phyloP scores from a whole-genome alignment of 2,113 vertebrate species.

The Cervus canadensis region DNA sequence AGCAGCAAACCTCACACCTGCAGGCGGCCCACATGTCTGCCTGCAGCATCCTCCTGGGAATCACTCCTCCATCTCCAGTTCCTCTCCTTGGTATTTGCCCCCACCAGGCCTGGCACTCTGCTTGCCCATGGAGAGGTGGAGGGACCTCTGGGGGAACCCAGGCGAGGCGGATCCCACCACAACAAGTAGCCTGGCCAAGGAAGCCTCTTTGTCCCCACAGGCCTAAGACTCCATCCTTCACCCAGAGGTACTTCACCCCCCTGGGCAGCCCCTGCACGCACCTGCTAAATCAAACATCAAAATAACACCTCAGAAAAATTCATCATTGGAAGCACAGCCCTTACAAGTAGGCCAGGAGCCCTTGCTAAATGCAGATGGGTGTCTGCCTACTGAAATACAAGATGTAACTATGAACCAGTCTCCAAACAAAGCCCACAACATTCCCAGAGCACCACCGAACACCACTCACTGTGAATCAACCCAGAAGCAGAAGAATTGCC shows the following conservation, averaged over 20 bases:
- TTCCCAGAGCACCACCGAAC: background rate
- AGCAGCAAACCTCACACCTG: background rate
- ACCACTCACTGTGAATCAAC: background rate
- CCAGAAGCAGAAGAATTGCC: background rate
- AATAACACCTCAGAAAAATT: background rate
- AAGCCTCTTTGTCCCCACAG: background rate
- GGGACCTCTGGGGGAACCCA: background rate
- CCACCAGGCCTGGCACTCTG: background rate
- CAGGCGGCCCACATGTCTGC: background rate
- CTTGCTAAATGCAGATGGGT: background rate
- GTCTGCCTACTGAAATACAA: background rate
- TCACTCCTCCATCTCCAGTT: background rate
- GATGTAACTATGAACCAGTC: background rate
- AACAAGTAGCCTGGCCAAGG: background rate
- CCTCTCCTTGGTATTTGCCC: background rate
- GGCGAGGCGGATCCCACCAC: background rate
- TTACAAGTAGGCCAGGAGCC: background rate
- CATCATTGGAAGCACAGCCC: background rate
- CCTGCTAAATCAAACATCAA: background rate
- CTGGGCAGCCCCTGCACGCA: background rate
- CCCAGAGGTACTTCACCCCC: background rate
- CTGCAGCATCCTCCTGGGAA: background rate
- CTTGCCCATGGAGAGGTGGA: too few relatives aligned
- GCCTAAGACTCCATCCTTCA: background rate
- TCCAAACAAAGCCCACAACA: background rate